These are phyloP conservation scores for Lepidurus couesii DNA, from an alignment of 1,140 invertebrate species.

Conservation along the genomic window DNA sequence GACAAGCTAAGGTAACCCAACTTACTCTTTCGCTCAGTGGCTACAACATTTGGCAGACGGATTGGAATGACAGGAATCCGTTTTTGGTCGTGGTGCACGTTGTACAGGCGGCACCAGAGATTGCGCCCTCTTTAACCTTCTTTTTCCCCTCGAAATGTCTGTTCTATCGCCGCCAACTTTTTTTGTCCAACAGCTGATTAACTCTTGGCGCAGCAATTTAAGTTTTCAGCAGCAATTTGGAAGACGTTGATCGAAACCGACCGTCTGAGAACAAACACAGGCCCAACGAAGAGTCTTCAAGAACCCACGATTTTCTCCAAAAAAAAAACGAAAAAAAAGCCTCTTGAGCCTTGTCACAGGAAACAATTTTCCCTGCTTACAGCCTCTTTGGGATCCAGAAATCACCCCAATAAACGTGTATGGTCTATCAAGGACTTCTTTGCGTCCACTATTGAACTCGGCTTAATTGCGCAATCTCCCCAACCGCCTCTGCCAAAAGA, in stretches of 20 bases:
- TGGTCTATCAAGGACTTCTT: background rate
- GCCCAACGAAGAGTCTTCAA: background rate
- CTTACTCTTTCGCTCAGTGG: background rate
- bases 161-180: slow-evolving; percentile 6
- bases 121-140: background rate
- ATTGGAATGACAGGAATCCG: slow-evolving; percentile 6
- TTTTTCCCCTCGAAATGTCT: background rate
- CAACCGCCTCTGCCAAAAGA: too few relatives aligned
- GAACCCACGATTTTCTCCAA: background rate
- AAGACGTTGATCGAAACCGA: background rate
- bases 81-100: background rate
- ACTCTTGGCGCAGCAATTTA: background rate
- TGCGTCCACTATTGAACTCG: too few relatives aligned
- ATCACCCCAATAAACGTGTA: background rate
- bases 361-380: slow-evolving; percentile 14
- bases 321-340: background rate
- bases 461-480: too few relatives aligned
- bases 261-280: background rate
- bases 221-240: slow-evolving; percentile 5
- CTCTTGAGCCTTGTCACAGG: background rate
- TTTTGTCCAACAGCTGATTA: background rate
- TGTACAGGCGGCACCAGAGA: background rate
- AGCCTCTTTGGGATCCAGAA: background rate
- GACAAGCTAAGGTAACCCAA: background rate
- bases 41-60: slow-evolving; percentile 1